Conservation (phyloP, 2,888 invertebrate genomes). For the Thecophora atra region DNA sequence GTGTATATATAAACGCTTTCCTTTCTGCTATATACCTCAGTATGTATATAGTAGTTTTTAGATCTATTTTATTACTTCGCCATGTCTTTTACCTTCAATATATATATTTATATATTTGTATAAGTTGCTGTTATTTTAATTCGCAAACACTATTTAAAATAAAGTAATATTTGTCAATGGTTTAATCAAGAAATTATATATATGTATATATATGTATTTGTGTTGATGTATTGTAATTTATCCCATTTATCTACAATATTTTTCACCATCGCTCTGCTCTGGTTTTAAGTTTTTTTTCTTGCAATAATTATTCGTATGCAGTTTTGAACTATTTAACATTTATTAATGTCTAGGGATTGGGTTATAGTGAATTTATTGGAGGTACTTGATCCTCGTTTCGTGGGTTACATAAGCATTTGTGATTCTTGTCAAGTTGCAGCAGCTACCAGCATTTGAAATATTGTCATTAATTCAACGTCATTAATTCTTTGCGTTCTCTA, state of each 20-base stretch:
- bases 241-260: not conserved
- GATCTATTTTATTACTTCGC: constrained; percentile 1
- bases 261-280: no score
- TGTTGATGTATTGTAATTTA: not conserved
- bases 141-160: constrained; percentile 34
- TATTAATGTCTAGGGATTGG: constrained; percentile 15
- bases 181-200: constrained; percentile 28
- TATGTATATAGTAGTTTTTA: constrained; percentile 29
- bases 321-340: constrained; percentile 30
- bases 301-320: constrained; percentile 16
- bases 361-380: constrained; percentile 2
- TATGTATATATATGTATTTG: not conserved
- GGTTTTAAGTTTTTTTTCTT: not conserved
- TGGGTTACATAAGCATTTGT: constrained; percentile 32
- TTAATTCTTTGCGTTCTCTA: not conserved
- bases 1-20: constrained; percentile 36
- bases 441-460: constrained; percentile 31
- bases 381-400: constrained; percentile 27
- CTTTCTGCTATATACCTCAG: constrained; percentile 2
- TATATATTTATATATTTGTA: constrained; percentile 16
- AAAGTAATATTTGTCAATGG: constrained; percentile 11
- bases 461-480: constrained; percentile 36
- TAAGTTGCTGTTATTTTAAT: not conserved
- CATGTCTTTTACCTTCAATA: not conserved
- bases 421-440: constrained; percentile 10